Evolutionary conservation across 1,140 invertebrate species (phyloP).

Genomic region (Himalopsyche phryganea): DNA sequence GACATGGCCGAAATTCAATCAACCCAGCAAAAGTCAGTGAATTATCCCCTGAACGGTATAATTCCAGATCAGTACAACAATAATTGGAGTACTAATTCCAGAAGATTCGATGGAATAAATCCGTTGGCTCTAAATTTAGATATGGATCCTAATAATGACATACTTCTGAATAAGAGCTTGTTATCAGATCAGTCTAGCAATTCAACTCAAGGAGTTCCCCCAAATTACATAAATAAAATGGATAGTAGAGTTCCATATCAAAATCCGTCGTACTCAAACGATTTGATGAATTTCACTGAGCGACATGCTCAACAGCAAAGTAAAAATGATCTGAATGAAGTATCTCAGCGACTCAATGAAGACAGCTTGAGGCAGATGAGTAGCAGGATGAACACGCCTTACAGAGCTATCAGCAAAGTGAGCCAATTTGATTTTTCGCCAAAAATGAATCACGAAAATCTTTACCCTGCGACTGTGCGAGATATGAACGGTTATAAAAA

Average conservation of each 20-base stretch:
- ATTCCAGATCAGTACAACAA: constrained; percentile 13
- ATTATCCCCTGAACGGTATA: constrained; percentile 8
- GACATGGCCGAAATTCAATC: constrained; percentile 23
- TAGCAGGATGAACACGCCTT: not conserved
- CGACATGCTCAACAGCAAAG: not conserved
- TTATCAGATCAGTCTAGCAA: not conserved
- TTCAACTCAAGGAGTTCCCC: not conserved
- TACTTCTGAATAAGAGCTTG: constrained; percentile 11
- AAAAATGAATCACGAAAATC: constrained; percentile 7
- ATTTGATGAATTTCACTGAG: constrained; percentile 10
- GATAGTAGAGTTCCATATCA: constrained; percentile 15
- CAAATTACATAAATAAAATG: constrained; percentile 20
- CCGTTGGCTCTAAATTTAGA: constrained; percentile 26
- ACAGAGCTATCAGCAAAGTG: constrained; percentile 16
- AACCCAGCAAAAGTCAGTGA: constrained; percentile 3
- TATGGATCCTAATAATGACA: constrained; percentile 20
- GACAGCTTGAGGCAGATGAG: constrained; percentile 3
- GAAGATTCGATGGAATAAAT: constrained; percentile 4
- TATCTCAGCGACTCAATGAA: not conserved
- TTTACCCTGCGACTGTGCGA: not conserved
- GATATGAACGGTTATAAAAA: constrained; percentile 14
- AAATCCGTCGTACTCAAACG: constrained; percentile 10
- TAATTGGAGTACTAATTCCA: constrained; percentile 3
- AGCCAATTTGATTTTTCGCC: constrained; percentile 6
- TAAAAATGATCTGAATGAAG: not conserved